Conservation (phyloP, 2,888 invertebrate genomes). For the Blastobasis adustella region DNA sequence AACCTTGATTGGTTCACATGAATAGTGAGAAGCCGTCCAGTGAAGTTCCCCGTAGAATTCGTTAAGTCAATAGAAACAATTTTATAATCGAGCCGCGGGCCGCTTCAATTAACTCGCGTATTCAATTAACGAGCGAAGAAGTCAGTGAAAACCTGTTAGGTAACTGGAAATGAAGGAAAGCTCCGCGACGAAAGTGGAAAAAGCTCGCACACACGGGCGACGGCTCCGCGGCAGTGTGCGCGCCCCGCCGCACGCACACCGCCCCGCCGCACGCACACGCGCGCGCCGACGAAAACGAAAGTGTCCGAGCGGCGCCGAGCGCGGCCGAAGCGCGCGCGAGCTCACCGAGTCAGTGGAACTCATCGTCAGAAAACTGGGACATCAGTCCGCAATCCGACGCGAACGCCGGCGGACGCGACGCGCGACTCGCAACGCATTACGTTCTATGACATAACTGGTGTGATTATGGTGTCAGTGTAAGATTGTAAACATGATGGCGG, state of each 20-base stretch:
- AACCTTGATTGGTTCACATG: constrained; percentile 1
- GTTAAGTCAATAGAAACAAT: not conserved
- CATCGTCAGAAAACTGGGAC: constrained; percentile 76
- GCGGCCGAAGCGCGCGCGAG: constrained; percentile 57
- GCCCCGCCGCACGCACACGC: constrained; percentile 10
- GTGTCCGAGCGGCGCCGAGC: constrained; percentile 67
- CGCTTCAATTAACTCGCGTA: not conserved
- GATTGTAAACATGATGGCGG: constrained; percentile 67
- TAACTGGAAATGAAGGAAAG: constrained; percentile 68
- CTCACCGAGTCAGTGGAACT: constrained; percentile 74
- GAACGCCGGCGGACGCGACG: constrained; percentile 63
- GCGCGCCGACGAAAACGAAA: constrained; percentile 70
- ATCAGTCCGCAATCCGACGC: constrained; percentile 76
- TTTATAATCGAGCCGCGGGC: constrained; percentile 16
- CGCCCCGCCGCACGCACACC: constrained; percentile 6
- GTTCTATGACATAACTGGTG: constrained; percentile 68
- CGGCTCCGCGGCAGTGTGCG: constrained; percentile 8
- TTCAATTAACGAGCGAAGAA: constrained; percentile 28
- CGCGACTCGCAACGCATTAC: constrained; percentile 44
- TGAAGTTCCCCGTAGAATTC: too few relatives aligned
- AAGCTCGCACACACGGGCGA: constrained; percentile 41
- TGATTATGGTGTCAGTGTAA: constrained; percentile 66
- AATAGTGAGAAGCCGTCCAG: too few relatives aligned
- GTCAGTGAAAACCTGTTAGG: constrained; percentile 54
- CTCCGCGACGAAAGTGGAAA: constrained; percentile 67